Base-by-base conservation (phyloP, 2,888 invertebrate genomes). In the Metalampra italica region DNA sequence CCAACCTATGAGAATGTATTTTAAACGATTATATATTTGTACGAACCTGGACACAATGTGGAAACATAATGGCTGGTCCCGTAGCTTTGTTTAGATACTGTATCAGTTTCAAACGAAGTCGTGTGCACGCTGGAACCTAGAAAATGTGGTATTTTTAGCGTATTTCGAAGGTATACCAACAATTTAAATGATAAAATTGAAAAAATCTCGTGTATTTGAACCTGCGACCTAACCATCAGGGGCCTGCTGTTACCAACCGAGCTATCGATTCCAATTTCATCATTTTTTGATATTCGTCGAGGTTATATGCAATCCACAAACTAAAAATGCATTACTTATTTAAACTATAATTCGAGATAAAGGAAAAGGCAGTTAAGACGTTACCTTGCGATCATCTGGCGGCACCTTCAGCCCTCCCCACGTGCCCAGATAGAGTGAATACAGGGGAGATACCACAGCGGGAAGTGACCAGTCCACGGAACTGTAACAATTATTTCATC, bases 101-200 rank as follows among this genome's bases (percentile, higher is more conserved):
- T 55, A 98, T 91, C 34, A 98, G 79, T 80, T 97, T 97, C 52
- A 97, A 90, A 32, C 97, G 92, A 45, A 97, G 94, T 57, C 97
- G 91, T 0, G 96, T 95, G 71, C 94, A 95, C 1, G 96, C 96
- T 2, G 97, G 93, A 1, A 92, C 90, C 88, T 88, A 50, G 11
- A 41, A 41, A 39, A 14, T 14, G 3, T 5, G 1, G 8, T 3
- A 7, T 32, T 32, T 32, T 7, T 9, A 32, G 2, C 22, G 5
- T 22, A 22, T 5, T 66, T 58, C 47, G 29, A 53, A 29, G 47
- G 11, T n/a, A n/a, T n/a, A n/a, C n/a, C n/a, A n/a, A n/a, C n/a
- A n/a, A n/a, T n/a, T n/a, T n/a, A n/a, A n/a, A n/a, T n/a, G n/a
- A n/a, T n/a, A n/a, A n/a, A n/a, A n/a, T n/a, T n/a, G n/a, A n/a